Percentiles rank a stretch among this genome's conserved stretches.
Conservation (phyloP, 2,113 vertebrate genomes). For the Tetraodon nigroviridis region DNA sequence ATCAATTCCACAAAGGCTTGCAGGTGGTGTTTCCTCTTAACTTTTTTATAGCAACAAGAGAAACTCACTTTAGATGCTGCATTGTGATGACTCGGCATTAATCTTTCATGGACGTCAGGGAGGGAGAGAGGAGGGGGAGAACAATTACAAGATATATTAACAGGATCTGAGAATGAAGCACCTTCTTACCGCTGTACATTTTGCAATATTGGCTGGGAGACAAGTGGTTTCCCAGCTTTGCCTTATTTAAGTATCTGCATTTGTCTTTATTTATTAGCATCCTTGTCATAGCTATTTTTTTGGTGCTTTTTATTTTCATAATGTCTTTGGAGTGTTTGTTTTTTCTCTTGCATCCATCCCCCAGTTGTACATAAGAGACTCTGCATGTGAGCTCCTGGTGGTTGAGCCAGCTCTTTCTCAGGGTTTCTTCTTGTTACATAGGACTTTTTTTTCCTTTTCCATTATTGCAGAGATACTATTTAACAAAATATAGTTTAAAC, state of each 20-base stretch:
- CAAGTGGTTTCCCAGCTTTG: conserved; percentile 23
- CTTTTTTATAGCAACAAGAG: conserved; percentile 25
- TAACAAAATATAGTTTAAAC: no score
- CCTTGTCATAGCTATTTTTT: conserved; percentile 4
- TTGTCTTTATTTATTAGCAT: conserved; percentile 44
- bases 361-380: conserved; percentile 3
- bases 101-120: conserved; percentile 49
- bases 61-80: conserved; percentile 23
- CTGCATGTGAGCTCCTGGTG: no score
- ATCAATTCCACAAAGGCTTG: no score
- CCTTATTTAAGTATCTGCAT: conserved; percentile 8
- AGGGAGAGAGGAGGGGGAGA: conserved; percentile 1
- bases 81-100: conserved; percentile 40
- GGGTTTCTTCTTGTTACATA: no score
- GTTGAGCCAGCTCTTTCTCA: neutral
- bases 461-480: no score
- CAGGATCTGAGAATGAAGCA: conserved; percentile 43
- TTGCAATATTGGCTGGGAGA: conserved; percentile 22
- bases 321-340: neutral
- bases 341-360: neutral
- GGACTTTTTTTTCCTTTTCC: no score
- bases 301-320: conserved; percentile 13
- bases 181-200: conserved; percentile 28
- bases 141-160: conserved; percentile 49
- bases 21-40: conserved; percentile 12